Conservation (phyloP, 2,888 invertebrate species). For the Amblyteles armatorius region DNA sequence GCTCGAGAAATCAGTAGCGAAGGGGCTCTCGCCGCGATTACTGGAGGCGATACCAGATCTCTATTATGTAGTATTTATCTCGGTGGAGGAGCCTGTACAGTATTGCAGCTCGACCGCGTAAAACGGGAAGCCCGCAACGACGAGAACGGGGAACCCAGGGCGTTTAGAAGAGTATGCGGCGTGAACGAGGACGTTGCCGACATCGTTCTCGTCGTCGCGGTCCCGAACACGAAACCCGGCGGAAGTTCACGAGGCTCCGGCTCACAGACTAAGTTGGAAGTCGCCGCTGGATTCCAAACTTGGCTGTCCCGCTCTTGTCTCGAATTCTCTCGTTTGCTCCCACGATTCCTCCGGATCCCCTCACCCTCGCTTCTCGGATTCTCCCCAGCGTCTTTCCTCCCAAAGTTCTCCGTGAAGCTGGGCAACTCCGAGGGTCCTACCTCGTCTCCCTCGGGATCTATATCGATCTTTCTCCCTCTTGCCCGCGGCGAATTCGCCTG, state of each 20-base stretch:
- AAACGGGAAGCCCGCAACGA: slow-evolving; percentile 50
- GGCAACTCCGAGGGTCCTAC: slow-evolving; percentile 48
- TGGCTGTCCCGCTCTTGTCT: slow-evolving; percentile 52
- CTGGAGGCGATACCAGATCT: slow-evolving; percentile 2
- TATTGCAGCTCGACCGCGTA: slow-evolving; percentile 44
- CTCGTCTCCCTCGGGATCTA: slow-evolving; percentile 60
- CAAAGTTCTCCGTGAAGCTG: slow-evolving; percentile 65
- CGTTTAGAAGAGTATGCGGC: slow-evolving; percentile 61
- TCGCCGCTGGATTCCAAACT: slow-evolving; percentile 68
- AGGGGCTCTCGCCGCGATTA: background rate
- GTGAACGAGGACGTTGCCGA: slow-evolving; percentile 61
- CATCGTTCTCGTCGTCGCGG: slow-evolving; percentile 63
- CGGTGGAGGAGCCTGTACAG: slow-evolving; percentile 1
- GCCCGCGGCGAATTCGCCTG: slow-evolving; percentile 58
- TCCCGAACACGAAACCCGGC: slow-evolving; percentile 63
- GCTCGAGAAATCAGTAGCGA: slow-evolving; percentile 20
- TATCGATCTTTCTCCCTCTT: slow-evolving; percentile 65
- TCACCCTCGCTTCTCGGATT: slow-evolving; percentile 57
- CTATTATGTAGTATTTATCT: slow-evolving; percentile 22
- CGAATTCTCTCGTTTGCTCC: slow-evolving; percentile 32
- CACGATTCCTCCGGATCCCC: slow-evolving; percentile 31
- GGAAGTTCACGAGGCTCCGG: slow-evolving; percentile 64
- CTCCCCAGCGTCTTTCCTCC: slow-evolving; percentile 70
- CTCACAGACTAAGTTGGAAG: slow-evolving; percentile 63
- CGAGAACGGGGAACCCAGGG: slow-evolving; percentile 38